Evolutionary conservation across 2,113 vertebrate species (phyloP).

Genomic region (Callionymus lyra): DNA sequence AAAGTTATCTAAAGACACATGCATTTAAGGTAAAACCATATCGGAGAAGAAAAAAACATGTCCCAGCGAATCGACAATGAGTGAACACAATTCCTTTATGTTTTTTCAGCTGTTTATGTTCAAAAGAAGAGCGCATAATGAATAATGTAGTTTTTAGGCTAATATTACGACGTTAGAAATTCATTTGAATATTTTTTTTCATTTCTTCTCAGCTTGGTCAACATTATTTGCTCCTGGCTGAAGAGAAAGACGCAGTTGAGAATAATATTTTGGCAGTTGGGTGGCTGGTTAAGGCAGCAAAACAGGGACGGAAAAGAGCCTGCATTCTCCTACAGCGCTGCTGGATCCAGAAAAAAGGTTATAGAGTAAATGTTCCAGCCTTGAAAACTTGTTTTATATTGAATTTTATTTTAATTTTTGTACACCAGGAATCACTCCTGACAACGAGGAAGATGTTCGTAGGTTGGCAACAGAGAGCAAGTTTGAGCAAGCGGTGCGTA

Average conservation of each 20-base stretch:
- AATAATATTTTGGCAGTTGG: conserved; percentile 76
- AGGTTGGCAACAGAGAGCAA: conserved; percentile 80
- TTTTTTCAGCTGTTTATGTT: too few species aligned
- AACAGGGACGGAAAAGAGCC: conserved; percentile 83
- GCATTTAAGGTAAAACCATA: too few species aligned
- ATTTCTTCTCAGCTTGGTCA: conserved; percentile 72
- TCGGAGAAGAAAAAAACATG: too few species aligned
- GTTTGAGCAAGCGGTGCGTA: conserved; percentile 85
- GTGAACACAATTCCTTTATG: too few species aligned
- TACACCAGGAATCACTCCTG: conserved; percentile 78
- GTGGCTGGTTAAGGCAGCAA: conserved; percentile 85
- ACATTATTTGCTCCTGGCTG: conserved; percentile 76
- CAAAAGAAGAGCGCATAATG: too few species aligned
- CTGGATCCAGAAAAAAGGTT: conserved; percentile 82
- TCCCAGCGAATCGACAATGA: too few species aligned
- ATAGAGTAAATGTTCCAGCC: neutral
- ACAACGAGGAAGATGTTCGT: conserved; percentile 80
- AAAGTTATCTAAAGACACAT: too few species aligned
- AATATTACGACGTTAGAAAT: too few species aligned
- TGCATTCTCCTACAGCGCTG: conserved; percentile 76
- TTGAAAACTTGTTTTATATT: neutral
- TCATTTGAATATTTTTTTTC: conserved; percentile 4
- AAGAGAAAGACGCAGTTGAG: conserved; percentile 69
- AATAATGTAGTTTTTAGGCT: too few species aligned
- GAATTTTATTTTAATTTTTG: neutral